These are phyloP conservation scores for Melanaphis sacchari DNA, from an alignment of 1,140 invertebrate species.

Conservation along the genomic window DNA sequence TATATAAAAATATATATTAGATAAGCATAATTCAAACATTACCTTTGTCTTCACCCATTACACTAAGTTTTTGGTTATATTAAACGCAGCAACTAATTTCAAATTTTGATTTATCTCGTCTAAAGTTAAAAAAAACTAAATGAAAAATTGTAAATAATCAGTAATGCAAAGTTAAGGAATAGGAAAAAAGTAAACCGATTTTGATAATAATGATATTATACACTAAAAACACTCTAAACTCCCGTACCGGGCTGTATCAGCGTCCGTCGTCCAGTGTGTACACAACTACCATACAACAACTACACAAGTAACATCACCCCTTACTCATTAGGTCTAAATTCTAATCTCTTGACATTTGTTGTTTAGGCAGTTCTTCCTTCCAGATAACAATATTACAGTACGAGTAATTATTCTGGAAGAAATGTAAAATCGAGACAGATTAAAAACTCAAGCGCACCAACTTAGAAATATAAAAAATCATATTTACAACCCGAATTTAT, in stretches of 20 bases:
- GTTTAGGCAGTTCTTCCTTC: no score
- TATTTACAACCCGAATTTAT: neutral
- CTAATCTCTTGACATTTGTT: no score
- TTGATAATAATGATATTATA: neutral
- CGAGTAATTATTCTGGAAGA: no score
- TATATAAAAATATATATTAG: neutral
- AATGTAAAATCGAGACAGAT: neutral
- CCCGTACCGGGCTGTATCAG: no score
- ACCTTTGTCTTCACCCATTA: constrained; percentile 54
- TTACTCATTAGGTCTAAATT: no score
- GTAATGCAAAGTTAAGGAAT: neutral
- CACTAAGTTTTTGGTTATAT: neutral
- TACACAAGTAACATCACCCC: no score
- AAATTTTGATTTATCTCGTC: neutral
- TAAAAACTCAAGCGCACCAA: neutral
- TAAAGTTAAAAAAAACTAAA: neutral
- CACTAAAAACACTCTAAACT: neutral
- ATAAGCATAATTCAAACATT: neutral
- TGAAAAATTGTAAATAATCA: neutral
- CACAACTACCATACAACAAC: no score
- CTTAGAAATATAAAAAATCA: neutral
- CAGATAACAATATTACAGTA: no score
- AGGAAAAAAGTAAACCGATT: neutral
- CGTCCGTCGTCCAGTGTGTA: neutral
- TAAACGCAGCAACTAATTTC: neutral